These are phyloP conservation scores for Sciurus niger DNA, from an alignment of 2,113 vertebrate genomes.

Conservation along the genomic window DNA sequence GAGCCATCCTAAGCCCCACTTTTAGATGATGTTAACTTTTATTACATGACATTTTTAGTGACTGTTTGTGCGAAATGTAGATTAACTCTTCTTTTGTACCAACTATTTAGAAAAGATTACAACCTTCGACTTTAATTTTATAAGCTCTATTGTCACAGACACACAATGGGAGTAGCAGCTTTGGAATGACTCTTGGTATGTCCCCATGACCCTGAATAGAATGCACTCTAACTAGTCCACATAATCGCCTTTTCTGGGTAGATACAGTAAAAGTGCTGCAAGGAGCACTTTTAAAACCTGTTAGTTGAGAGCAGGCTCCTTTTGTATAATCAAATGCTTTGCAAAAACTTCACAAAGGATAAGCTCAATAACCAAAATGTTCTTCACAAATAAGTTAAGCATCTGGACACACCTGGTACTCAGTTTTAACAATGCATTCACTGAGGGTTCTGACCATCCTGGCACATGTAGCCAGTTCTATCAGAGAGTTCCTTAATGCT, in stretches of 20 bases:
- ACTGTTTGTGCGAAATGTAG: constrained; percentile 19
- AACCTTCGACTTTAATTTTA: constrained; percentile 36
- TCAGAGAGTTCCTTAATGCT: background rate
- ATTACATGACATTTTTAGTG: constrained; percentile 11
- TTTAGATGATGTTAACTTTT: constrained; percentile 47
- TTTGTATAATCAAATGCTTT: background rate
- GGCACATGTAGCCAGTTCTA: background rate
- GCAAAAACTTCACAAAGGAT: background rate
- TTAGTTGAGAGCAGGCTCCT: background rate
- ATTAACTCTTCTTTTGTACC: constrained; percentile 59
- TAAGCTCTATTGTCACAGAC: background rate
- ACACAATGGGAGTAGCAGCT: background rate
- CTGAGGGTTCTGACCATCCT: background rate
- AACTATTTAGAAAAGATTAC: background rate
- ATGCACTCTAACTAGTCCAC: background rate
- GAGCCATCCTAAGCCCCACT: background rate
- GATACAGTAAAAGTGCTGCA: background rate
- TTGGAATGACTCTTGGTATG: background rate
- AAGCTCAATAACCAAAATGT: background rate
- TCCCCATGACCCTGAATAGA: background rate
- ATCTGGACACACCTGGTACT: background rate
- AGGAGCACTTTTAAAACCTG: background rate
- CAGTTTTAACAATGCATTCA: background rate
- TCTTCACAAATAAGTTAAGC: background rate
- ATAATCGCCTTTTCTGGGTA: background rate